A percentile compares a stretch with the other conserved stretches of the same genome.
These are phyloP conservation scores for Geophilus truncorum DNA, from an alignment of 2,888 invertebrate species.

Conservation along the genomic window DNA sequence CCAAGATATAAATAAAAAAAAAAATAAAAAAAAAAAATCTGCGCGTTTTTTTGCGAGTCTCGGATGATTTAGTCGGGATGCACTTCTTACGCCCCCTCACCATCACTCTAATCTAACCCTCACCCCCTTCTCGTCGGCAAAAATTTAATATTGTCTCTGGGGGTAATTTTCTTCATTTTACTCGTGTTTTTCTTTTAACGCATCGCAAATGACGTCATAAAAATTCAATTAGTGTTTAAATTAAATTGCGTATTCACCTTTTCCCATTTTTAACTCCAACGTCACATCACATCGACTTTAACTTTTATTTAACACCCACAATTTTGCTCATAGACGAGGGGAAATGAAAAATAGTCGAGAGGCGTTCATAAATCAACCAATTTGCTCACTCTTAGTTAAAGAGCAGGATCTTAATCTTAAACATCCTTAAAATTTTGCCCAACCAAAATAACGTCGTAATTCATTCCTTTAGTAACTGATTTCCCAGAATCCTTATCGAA, in stretches of 20 bases:
- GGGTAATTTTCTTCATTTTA: background rate
- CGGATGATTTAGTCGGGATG: background rate
- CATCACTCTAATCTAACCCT: background rate
- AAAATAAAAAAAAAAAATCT: background rate
- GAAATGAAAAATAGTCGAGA: background rate
- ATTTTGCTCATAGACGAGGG: background rate
- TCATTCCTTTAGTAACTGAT: background rate
- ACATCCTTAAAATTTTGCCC: background rate
- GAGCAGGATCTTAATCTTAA: background rate
- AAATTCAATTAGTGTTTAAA: slow-evolving; percentile 10
- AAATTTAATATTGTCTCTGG: slow-evolving; percentile 4
- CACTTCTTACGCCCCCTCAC: background rate
- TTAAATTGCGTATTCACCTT: background rate
- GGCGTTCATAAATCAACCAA: background rate
- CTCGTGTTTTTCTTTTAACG: background rate
- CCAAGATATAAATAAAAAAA: background rate
- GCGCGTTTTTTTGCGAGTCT: background rate
- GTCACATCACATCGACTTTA: background rate
- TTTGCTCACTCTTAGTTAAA: slow-evolving; percentile 4
- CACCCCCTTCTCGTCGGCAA: background rate
- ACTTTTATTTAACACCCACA: slow-evolving; percentile 4
- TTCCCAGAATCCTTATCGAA: background rate
- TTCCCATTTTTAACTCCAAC: background rate
- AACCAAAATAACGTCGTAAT: background rate
- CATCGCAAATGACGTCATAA: background rate